Conservation (phyloP, 2,797 vertebrate genomes). For the Siniperca scherzeri region DNA sequence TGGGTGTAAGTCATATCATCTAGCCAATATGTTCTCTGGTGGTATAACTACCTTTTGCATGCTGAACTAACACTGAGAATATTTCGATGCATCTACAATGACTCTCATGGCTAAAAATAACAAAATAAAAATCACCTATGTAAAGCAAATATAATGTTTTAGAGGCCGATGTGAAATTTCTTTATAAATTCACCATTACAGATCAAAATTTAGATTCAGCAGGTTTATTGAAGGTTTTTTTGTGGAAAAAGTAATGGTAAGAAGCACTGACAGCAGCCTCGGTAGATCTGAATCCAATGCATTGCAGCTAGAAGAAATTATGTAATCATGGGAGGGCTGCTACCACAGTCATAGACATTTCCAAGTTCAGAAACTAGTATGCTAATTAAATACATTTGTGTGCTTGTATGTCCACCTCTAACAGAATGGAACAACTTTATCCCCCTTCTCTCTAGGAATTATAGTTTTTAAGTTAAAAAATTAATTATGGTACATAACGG, state of each 20-base stretch:
- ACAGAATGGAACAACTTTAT: not conserved
- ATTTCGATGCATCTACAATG: not conserved
- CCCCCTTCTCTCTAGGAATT: not conserved
- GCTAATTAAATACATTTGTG: not conserved
- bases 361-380: slow-evolving; percentile 1
- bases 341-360: slow-evolving; percentile 4
- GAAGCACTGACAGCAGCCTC: not conserved
- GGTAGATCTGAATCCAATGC: not conserved
- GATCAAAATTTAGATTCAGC: not conserved
- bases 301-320: slow-evolving; percentile 2
- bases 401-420: not conserved
- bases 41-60: not conserved
- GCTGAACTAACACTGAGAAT: not conserved
- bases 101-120: not conserved
- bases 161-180: not conserved
- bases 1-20: not conserved
- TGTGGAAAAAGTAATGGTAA: not conserved
- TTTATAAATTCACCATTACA: not conserved
- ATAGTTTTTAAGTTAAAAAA: not conserved
- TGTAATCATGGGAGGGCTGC: not conserved
- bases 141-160: not conserved
- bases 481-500: not conserved
- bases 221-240: not conserved
- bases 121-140: not conserved
- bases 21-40: not conserved